These are phyloP conservation scores for Zophobas morio DNA, from an alignment of 1,140 invertebrate species.

Conservation along the genomic window DNA sequence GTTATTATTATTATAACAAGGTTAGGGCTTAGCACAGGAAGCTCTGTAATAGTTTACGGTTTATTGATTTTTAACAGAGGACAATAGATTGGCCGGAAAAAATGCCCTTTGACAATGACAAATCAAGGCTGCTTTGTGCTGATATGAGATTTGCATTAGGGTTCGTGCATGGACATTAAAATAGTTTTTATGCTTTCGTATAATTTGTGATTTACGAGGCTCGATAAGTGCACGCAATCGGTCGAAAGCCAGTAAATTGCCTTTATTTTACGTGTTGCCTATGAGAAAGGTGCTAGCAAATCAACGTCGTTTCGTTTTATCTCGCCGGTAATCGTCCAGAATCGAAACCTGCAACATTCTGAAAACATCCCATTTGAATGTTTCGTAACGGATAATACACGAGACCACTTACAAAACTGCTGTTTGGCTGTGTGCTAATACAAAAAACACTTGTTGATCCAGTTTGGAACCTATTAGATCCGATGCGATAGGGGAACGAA, in stretches of 20 bases:
- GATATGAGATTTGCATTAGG: conserved; percentile 13
- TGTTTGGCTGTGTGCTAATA: conserved; percentile 49
- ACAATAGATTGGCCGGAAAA: conserved; percentile 2
- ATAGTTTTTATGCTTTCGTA: conserved; percentile 6
- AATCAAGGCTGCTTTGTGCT: background rate
- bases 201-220: background rate
- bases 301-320: conserved; percentile 1
- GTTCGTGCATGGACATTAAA: conserved; percentile 10
- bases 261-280: conserved; percentile 32
- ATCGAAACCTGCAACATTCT: conserved; percentile 40
- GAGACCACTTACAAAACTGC: conserved; percentile 31
- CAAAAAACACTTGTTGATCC: conserved; percentile 45
- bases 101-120: conserved; percentile 15
- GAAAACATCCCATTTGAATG: conserved; percentile 49
- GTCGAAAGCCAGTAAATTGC: conserved; percentile 11
- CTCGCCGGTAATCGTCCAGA: conserved; percentile 36
- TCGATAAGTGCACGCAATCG: conserved; percentile 15
- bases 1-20: background rate
- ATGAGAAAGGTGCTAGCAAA: background rate
- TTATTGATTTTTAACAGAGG: conserved; percentile 16
- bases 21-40: background rate
- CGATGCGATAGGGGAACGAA: too few species aligned
- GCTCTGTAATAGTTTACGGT: background rate
- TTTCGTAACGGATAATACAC: conserved; percentile 48
- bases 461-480: background rate